Conservation (phyloP, 2,888 invertebrate species). For the Bugulina stolonifera region DNA sequence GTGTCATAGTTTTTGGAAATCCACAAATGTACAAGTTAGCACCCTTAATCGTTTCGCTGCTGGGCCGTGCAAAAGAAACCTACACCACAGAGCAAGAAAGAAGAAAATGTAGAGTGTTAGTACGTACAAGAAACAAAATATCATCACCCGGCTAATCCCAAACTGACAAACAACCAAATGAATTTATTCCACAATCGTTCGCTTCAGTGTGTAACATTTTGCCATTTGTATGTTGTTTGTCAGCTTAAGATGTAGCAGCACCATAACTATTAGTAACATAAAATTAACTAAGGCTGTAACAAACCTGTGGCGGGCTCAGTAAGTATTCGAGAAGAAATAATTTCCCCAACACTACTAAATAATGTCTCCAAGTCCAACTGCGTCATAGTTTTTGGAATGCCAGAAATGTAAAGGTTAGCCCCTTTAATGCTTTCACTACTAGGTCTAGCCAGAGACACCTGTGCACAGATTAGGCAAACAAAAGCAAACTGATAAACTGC, state of each 20-base stretch:
- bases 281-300: neutral
- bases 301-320: slow-evolving; percentile 54
- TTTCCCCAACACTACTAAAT: slow-evolving; percentile 52
- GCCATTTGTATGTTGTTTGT: neutral
- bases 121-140: slow-evolving; percentile 7
- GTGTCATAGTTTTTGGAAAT: slow-evolving; percentile 91
- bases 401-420: slow-evolving; percentile 55
- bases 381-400: slow-evolving; percentile 53
- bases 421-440: slow-evolving; percentile 55
- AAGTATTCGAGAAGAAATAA: slow-evolving; percentile 54
- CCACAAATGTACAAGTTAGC: slow-evolving; percentile 96
- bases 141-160: neutral
- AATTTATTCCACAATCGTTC: neutral
- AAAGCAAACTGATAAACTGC: slow-evolving; percentile 24
- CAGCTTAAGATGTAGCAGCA: neutral
- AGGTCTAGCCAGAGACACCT: slow-evolving; percentile 55
- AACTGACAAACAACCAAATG: neutral
- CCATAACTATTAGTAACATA: neutral
- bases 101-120: slow-evolving; percentile 5
- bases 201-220: no score
- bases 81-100: slow-evolving; percentile 41
- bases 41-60: slow-evolving; percentile 95
- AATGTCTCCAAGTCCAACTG: slow-evolving; percentile 54
- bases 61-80: slow-evolving; percentile 91
- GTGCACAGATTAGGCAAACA: slow-evolving; percentile 33